Base-by-base conservation (phyloP, 2,888 invertebrate genomes). In the Campopleginae sp. region DNA sequence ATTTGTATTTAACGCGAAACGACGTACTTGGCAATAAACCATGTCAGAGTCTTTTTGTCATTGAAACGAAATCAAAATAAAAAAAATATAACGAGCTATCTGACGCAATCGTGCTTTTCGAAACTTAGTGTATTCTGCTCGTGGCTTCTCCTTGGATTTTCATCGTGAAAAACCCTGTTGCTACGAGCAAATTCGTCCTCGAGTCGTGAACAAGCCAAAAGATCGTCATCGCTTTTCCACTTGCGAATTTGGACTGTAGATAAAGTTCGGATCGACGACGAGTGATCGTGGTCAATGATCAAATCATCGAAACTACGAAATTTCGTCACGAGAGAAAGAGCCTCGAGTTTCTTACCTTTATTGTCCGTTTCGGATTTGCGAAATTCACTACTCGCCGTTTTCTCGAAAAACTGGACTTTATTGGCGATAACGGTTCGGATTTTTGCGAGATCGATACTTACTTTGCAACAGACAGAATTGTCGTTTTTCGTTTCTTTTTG, bases 361-460 rank as follows among this genome's bases (percentile, higher is more conserved):
- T 58, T 58, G 4, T 58, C 27, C 6, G 4, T 66, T 12, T 54
- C 23, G 14, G 19, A 33, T 12, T 48, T 14, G 23, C 27, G 23
- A 74, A 65, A 44, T 12, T 65, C 17, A 1, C 3, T 2, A 17
- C 44, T 31, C 3, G 33, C 19, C 14, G n/a, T 23, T 44, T 70
- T 6, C 0, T 14, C 61, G 12, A 7, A 87, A 46, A 90, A 85
- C 76, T 89, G 81, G 4, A 90, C 88, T 48, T 90, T 91, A 19
- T 82, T 79, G 44, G 86, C 87, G 0, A 93, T 82, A 2, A 91
- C 83, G 14, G 85, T 80, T 54, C 85, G 88, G 78, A 93, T 90
- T 85, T 89, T 92, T 17, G 87, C 85, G 44, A 93, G 86, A 87
- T 93, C 93, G 74, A 93, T 92, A 72, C 92, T 93, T 51, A 93